Evolutionary conservation across 53 echinoderm and acorn worm species (phyloP).

Genomic region (Temnopleurus reevesii): DNA sequence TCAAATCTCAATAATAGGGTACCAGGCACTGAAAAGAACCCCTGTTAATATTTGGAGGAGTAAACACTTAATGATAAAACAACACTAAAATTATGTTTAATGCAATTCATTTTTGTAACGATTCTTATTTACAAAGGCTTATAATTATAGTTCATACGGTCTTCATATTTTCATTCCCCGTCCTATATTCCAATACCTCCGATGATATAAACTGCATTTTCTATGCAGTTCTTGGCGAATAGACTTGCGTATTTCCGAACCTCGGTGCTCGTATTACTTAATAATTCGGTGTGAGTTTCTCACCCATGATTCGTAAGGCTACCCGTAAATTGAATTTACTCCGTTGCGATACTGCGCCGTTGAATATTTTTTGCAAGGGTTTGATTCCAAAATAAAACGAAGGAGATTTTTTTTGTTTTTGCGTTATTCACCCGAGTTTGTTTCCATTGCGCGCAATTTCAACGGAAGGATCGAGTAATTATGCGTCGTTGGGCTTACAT

Average conservation of each 20-base stretch:
- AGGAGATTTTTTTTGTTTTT: not conserved
- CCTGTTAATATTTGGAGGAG: too few species aligned
- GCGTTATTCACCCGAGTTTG: not conserved
- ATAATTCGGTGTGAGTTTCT: constrained; percentile 55
- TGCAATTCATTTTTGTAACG: too few species aligned
- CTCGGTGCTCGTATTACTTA: constrained; percentile 36
- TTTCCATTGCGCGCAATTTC: not conserved
- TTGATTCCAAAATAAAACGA: not conserved
- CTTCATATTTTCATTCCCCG: not conserved
- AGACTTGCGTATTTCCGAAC: not conserved
- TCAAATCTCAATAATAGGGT: too few species aligned
- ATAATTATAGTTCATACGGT: too few species aligned
- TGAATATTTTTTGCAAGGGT: not conserved
- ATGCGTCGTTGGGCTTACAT: too few species aligned
- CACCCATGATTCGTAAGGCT: not conserved
- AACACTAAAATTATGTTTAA: too few species aligned
- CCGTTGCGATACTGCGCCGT: not conserved
- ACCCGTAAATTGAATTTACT: constrained; percentile 39
- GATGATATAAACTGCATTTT: not conserved
- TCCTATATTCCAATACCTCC: not conserved
- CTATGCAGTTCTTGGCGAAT: not conserved
- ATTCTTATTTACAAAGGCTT: too few species aligned
- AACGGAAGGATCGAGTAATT: too few species aligned
- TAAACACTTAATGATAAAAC: too few species aligned
- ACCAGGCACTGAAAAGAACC: too few species aligned